Base-by-base conservation (phyloP, 2,888 invertebrate species). In the Brachyopa scutellaris region DNA sequence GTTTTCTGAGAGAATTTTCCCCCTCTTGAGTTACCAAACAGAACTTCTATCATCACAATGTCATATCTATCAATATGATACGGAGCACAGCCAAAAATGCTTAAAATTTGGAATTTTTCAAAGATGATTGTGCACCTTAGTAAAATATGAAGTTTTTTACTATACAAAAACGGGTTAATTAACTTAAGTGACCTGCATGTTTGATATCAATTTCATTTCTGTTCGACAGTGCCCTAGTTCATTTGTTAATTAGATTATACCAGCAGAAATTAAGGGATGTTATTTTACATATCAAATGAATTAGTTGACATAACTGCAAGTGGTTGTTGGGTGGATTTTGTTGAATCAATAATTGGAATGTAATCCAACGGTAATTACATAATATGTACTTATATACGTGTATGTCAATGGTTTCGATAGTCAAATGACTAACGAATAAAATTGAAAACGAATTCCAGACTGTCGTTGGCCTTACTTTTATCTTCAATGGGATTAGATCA, bases 171-270 rank as follows among this genome's bases (percentile, higher is more conserved):
- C 11, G 3, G 1, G 0, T 9, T 49, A 49, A 49, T 49, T 26
- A 49, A 49, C 26, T 26, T 29, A 49, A 49, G 13, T 49, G 47
- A 8, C 13, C 9, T 26, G 47, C 47, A 29, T 49, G 47, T 49
- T 47, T 49, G 26, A 49, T 8, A 23, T 7, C 7, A 13, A 1
- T 13, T 26, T 15, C 2, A 13, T 47, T 26, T 2, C 13, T 13
- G 8, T 11, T 23, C n/a, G n/a, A n/a, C 11, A 23, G 8, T 23
- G 6, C 26, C 1, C 13, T n/a, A 17, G 17, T 7, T 53, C 53
- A 53, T 53, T 53, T 53, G 53, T 3, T 53, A 53, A 53, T 53
- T 36, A 21, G 17, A 19, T 33, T 53, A 26, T 17, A 9, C 8
- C 8, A 21, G 17, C 11, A n/a, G 13, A 13, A 38, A 38, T 38